Evolutionary conservation across 1,140 invertebrate genomes (phyloP), one percentile per base, ranked within the genome.

Genomic region (Drosophila pallidifrons): DNA sequence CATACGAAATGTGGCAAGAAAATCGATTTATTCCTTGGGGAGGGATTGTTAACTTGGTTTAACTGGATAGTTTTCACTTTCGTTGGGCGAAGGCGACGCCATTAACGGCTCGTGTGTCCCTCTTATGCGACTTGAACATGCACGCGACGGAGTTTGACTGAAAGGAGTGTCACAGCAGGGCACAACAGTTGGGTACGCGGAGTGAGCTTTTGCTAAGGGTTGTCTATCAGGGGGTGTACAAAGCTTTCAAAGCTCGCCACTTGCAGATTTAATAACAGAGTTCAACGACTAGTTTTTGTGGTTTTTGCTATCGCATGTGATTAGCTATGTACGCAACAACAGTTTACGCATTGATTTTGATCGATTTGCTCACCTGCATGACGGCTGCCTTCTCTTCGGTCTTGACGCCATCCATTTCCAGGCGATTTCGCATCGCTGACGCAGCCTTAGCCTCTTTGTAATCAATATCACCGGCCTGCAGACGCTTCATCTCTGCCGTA

Each of bases 331-430:
- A 61, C n/a, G 55, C 58, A 35, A 47, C 13, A 3, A 25, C 20
- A 2, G 25, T 46, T 16, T 16, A 49, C 16, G 46, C 7, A 49
- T 47, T 30, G 25, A 35, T 10, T 49, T 15, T 64, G 60, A 52
- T 28, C 16, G 47, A 35, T 35, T 15, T 52, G 73, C 94, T 94
- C 80, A 96, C 96, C 94, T 96, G 95, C 57, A 95, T 94, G 15
- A 95, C 93, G 72, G 97, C 94, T 38, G 96, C 94, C 74, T 95
- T 95, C 92, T 97, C 96, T 93, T 97, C 96, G 1, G 96, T 95
- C 1, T 95, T 95, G 60, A 97, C 94, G 13, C 96, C 96, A 82
- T 97, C 96, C 30, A 96, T 92, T 91, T 97, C 96, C 38, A 97
- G 91, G 59, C 96, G 94, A 51, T 94, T 94, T 43, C 94, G 94